Evolutionary conservation across 1,140 invertebrate species (phyloP).

Genomic region (Argopecten irradians): DNA sequence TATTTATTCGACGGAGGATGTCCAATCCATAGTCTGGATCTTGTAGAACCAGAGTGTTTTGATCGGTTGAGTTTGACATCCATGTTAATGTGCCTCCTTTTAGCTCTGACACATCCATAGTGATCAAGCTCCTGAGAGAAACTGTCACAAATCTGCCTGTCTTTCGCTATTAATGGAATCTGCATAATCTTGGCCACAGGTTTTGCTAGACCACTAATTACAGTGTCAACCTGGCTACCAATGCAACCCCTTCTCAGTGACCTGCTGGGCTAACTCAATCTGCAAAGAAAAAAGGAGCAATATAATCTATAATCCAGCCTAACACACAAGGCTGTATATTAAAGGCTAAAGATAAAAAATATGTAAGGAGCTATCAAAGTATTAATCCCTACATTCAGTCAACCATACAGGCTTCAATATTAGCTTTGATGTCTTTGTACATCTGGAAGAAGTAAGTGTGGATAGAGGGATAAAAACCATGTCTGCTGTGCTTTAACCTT

Average conservation of each 20-base stretch:
- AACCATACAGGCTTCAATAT: neutral
- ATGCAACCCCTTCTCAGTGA: slow-evolving; percentile 4
- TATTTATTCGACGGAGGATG: slow-evolving; percentile 70
- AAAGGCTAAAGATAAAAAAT: neutral
- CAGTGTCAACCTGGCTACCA: neutral
- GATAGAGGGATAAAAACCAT: neutral
- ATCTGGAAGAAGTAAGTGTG: neutral
- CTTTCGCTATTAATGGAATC: slow-evolving; percentile 1
- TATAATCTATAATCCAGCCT: slow-evolving; percentile 11
- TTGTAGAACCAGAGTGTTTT: slow-evolving; percentile 52
- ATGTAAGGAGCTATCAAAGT: neutral
- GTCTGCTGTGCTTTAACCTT: neutral
- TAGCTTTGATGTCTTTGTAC: neutral
- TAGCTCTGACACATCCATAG: slow-evolving; percentile 15
- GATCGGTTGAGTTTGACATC: neutral
- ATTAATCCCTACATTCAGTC: neutral
- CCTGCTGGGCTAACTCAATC: slow-evolving; percentile 14
- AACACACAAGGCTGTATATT: neutral
- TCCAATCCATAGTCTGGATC: slow-evolving; percentile 66
- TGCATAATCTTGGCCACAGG: slow-evolving; percentile 20
- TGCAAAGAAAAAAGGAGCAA: neutral
- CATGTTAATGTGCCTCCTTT: neutral
- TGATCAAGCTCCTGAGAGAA: neutral
- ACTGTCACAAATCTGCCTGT: slow-evolving; percentile 13
- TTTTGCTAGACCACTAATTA: slow-evolving; percentile 17